Evolutionary conservation across 2,888 invertebrate species (phyloP), one percentile per base, ranked within the genome.

Genomic region (Eurois occulta): DNA sequence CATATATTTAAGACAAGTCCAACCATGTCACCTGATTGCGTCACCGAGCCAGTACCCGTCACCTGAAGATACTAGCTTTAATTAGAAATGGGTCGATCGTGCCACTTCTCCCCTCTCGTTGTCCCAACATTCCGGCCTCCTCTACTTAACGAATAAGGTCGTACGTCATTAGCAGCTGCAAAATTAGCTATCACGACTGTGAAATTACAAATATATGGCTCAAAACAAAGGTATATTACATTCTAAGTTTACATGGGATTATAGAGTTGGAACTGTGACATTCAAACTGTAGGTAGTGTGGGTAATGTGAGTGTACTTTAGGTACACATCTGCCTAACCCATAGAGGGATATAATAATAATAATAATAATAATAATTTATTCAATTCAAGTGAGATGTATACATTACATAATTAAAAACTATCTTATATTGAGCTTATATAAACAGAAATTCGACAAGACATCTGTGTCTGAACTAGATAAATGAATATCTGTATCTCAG

Each of bases 51-150:
- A 62, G 35, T 35, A 21, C 21, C 62, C 66, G 72, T 55, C 80
- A 64, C 58, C 79, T 60, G 62, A 52, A 68, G 55, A 62, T 62
- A 64, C 52, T 55, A 66, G 58, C 64, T 79, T 84, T 71, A 79
- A 84, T 82, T 84, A 67, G 77, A 83, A 82, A 70, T 83, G 72
- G 85, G 75, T 80, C 75, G 48, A 70, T 74, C 38, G 48, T 64
- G 70, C 58, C 80, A 41, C 64, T 18, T 69, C 64, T 68, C 38
- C 69, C 69, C 79, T 67, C 70, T 35, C 32, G 74, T 46, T 80
- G 67, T 71, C 67, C 74, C 80, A 83, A 72, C 83, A 68, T 78
- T 48, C 48, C 67, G 16, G 41, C 83, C 41, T 83, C 78, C 70
- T 64, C 72, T 28, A 11, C 70, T 48, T 81, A 78, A 72, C 41